Evolutionary conservation across 2,113 vertebrate species (phyloP).

Genomic region (Trogon surrucura): DNA sequence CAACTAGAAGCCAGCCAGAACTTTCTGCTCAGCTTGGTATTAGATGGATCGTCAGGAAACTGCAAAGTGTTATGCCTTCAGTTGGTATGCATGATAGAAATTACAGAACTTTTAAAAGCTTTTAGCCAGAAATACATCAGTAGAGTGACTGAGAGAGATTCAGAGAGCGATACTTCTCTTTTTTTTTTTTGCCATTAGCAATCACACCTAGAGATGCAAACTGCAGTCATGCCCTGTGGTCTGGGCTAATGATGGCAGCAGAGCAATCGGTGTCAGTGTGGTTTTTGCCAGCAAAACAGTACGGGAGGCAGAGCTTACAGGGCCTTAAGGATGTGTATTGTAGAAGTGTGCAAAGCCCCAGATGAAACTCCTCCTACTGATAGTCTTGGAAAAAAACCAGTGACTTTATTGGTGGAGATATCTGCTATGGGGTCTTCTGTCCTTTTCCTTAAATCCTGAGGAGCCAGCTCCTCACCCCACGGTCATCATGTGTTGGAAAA

Average conservation of each 20-base stretch:
- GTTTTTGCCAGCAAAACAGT: neutral
- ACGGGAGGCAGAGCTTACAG: neutral
- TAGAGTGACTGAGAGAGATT: neutral
- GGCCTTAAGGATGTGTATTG: neutral
- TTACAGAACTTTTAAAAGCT: neutral
- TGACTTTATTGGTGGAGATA: neutral
- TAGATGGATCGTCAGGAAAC: neutral
- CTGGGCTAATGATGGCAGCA: neutral
- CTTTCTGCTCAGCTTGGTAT: neutral
- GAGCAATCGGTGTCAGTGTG: neutral
- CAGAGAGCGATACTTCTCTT: neutral
- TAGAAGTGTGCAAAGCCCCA: neutral
- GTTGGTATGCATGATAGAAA: neutral
- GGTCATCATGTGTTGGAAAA: neutral
- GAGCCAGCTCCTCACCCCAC: neutral
- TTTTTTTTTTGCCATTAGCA: neutral
- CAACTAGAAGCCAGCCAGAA: conserved; percentile 8
- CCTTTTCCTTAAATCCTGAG: neutral
- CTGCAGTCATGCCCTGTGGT: neutral
- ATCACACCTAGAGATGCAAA: neutral
- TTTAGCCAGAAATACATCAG: neutral
- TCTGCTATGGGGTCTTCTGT: neutral
- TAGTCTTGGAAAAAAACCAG: neutral
- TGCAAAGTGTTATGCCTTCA: neutral
- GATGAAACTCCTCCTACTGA: neutral